Conservation (phyloP, 2,797 vertebrate species). For the Gila robusta region DNA sequence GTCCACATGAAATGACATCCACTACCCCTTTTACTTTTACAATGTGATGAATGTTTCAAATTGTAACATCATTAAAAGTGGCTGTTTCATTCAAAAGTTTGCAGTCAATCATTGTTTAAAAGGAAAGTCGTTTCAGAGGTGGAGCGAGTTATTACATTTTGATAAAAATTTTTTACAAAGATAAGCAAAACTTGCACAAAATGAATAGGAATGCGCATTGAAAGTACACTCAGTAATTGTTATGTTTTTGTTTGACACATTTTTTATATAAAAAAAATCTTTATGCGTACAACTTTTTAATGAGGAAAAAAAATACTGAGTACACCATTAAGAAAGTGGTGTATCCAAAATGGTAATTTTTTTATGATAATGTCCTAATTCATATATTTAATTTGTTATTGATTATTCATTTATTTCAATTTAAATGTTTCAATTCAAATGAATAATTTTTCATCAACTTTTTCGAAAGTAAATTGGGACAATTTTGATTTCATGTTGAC, state of each 20-base stretch:
- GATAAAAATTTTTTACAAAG: not conserved
- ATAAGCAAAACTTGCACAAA: not conserved
- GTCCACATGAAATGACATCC: conserved; percentile 3
- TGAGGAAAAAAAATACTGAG: not conserved
- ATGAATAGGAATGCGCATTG: not conserved
- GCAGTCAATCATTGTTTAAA: not conserved
- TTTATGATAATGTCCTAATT: no score
- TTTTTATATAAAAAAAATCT: not conserved
- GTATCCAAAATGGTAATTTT: no score
- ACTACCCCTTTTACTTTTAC: not conserved
- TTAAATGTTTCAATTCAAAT: no score
- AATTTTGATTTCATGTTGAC: not conserved
- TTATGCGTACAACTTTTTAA: not conserved
- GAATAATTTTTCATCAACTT: no score
- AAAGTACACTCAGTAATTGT: not conserved
- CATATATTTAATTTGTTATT: no score
- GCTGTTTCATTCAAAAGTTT: not conserved
- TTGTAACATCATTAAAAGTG: not conserved
- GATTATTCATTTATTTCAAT: no score
- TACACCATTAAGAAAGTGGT: not conserved
- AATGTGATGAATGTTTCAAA: not conserved
- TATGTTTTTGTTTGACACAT: not conserved
- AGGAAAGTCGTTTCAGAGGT: not conserved
- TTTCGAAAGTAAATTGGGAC: not conserved
- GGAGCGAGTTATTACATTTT: not conserved